Base-by-base conservation (phyloP, 1,140 invertebrate genomes). In the Meloidogyne floridensis region DNA sequence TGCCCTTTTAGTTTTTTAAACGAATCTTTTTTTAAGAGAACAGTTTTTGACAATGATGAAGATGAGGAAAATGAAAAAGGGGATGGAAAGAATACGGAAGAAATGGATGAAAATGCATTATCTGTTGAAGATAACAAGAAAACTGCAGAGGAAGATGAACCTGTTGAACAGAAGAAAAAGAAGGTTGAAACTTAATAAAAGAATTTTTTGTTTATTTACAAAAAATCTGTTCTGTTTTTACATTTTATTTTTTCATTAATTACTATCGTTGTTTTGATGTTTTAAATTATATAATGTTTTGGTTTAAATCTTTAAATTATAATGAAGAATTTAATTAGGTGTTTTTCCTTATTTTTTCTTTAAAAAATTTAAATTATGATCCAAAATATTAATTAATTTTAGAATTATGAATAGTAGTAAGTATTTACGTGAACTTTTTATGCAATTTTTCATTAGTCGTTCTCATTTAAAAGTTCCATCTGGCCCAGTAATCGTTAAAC, bases 41-140 rank as follows among this genome's bases (percentile, higher is more conserved):
- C 80, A 6, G 84, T 85, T 13, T 85, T 85, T 54, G 71, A 85
- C 32, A 75, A 83, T 7, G 82, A 84, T 20, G 83, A 83, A 13
- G 73, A 72, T 42, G 59, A 65, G n/a, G 18, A 72, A 9, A 72
- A 7, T n/a, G 51, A 56, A n/a, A 15, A 69, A 59, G 13, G 11
- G 8, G 69, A 77, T 53, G 75, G 15, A 32, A 56, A 54, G 53
- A 47, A 42, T 43, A 2, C 13, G 8, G 47, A 15, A 53, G n/a
- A 15, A 47, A 69, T 69, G 2, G 47, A 15, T 32, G 51, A n/a
- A 18, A 65, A 65, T 65, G 56, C 56, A 59, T 15, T 3, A 2
- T 5, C 11, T 59, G n/a, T 1, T 65, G 10, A 65, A 7, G 15
- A 2, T 65, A 8, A 65, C n/a, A 65, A 65, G 59, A 65, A 65